Evolutionary conservation across 2,113 vertebrate species (phyloP).

Genomic region (Cepphus grylle): DNA sequence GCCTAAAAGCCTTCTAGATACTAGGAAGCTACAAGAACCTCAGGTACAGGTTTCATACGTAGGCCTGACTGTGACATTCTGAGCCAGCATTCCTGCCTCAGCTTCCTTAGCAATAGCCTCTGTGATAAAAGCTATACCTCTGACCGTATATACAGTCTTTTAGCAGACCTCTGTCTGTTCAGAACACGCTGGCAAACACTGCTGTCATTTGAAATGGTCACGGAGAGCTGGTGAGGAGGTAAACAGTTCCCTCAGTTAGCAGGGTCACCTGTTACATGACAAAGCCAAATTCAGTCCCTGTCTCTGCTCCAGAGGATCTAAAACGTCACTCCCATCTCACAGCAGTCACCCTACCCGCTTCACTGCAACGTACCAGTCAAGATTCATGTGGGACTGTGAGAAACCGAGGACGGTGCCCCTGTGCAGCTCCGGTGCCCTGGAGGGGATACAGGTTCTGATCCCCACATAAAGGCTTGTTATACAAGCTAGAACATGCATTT

Average conservation of each 20-base stretch:
- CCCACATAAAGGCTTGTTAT: background rate
- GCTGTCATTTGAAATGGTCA: background rate
- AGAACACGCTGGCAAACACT: accelerated
- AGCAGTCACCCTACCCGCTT: background rate
- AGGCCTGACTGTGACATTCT: background rate
- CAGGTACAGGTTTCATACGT: background rate
- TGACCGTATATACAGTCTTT: background rate
- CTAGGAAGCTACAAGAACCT: background rate
- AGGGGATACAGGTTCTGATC: background rate
- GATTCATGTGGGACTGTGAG: background rate
- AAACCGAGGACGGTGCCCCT: accelerated
- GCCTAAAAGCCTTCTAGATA: background rate
- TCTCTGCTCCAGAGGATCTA: background rate
- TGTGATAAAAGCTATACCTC: background rate
- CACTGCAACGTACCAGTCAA: accelerated
- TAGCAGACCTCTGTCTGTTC: background rate
- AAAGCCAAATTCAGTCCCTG: background rate
- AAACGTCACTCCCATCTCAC: background rate
- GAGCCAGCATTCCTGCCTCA: background rate
- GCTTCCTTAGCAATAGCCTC: background rate
- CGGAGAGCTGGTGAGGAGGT: accelerated
- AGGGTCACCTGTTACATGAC: background rate
- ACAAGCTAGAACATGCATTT: background rate
- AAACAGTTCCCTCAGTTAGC: background rate
- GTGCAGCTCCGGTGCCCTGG: background rate